Evolutionary conservation across 2,797 vertebrate genomes (phyloP), one percentile per base, ranked within the genome.

Genomic region (Micromesistius poutassou): DNA sequence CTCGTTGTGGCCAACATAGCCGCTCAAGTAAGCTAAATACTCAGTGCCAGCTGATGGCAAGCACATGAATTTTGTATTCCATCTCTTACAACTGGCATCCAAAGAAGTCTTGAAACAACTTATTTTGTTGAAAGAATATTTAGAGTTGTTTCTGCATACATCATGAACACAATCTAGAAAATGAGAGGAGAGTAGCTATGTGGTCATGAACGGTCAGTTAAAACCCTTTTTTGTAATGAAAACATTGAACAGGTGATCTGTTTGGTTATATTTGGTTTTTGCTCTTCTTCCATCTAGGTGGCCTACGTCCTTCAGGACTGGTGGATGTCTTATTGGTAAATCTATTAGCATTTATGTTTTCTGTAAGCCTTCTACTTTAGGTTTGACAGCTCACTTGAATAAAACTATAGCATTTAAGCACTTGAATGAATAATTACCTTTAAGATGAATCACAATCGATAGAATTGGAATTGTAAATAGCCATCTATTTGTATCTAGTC

Each of bases 311-410:
- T 98, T 74, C 96, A 97, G 82, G 98, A 98, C 85, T 99, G 97
- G 97, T 99, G 97, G 97, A 93, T 99, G 86, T 96, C 96, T 4
- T 93, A 96, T 84, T 98, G 97, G 97, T 99, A 85, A 93, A 95
- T 38, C 35, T 22, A 35, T 35, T 12, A 35, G 7, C 71, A 19
- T 16, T 72, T 1, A 35, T 33, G 30, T 33, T 72, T 72, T n/a
- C 5, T 35, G 33, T 22, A 35, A 5, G n/a, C 71, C 33, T 35
- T 31, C 16, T 71, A 16, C 70, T 71, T 71, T 16, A 30, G 30
- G 25, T 71, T 14, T 33, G 31, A 30, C 40, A 42, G 13, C 40
- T 42, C 13, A 42, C 10, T 13, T 42, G 40, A 42, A 42, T 42
- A 16, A 13, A 71, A 50, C 4, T 50, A n/a, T n/a, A 50, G 14